A percentile compares a stretch with the other conserved stretches of the same genome.
Conservation (phyloP, 2,888 invertebrate species). For the Ramazzottius varieornatus region DNA sequence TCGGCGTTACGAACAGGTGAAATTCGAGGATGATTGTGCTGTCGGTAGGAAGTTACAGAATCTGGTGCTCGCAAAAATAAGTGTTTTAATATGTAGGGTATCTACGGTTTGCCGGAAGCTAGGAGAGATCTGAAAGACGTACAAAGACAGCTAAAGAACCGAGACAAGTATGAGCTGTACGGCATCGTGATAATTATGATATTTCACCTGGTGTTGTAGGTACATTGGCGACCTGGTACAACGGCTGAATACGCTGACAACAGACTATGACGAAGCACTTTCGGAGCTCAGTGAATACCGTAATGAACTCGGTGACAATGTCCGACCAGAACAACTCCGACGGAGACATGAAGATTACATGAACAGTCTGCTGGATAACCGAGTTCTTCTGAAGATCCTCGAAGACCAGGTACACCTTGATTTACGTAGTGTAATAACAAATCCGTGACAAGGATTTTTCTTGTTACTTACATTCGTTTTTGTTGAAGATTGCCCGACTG, state of each 20-base stretch:
- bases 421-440: no score
- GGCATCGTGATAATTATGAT: not conserved
- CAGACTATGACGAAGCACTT: not conserved
- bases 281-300: not conserved
- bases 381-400: not conserved
- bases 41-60: not conserved
- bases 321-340: not conserved
- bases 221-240: not conserved
- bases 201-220: not conserved
- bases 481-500: no score
- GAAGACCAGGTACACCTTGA: not conserved
- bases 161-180: not conserved
- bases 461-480: no score
- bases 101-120: not conserved
- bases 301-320: not conserved
- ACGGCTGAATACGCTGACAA: not conserved
- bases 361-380: not conserved
- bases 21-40: not conserved
- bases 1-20: not conserved
- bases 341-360: no score
- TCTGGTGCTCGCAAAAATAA: not conserved
- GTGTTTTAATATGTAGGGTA: not conserved
- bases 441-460: no score
- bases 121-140: not conserved
- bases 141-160: not conserved